phyloP scores from a whole-genome alignment of 2,797 vertebrate genomes.

The Gouania willdenowi region DNA sequence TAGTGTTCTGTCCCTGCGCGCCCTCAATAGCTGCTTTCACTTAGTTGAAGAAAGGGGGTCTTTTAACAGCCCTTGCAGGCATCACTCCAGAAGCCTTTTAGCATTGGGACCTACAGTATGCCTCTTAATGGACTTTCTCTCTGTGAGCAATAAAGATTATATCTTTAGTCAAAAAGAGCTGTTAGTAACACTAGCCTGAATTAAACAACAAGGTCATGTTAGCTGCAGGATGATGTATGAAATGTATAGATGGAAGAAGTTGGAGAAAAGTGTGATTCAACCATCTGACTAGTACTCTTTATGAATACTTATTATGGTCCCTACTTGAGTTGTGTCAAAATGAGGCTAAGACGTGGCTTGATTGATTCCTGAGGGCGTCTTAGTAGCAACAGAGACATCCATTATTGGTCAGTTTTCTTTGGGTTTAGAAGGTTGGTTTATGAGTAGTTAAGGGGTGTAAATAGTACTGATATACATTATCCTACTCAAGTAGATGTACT shows the following conservation, averaged over 20 bases:
- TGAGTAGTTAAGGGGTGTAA: too few species aligned
- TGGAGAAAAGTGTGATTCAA: conserved; percentile 50
- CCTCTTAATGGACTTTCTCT: conserved; percentile 63
- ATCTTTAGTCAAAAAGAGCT: conserved; percentile 60
- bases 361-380: conserved; percentile 22
- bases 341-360: conserved; percentile 50
- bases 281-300: conserved; percentile 71
- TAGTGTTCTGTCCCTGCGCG: conserved; percentile 38
- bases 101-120: conserved; percentile 39
- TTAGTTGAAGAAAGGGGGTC: conserved; percentile 45
- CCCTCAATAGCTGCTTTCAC: conserved; percentile 61
- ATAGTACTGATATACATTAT: too few species aligned
- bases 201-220: conserved; percentile 35
- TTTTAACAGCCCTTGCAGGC: conserved; percentile 49
- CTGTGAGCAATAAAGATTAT: conserved; percentile 67
- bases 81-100: conserved; percentile 56
- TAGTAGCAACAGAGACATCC: not conserved
- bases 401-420: too few species aligned
- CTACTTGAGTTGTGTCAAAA: conserved; percentile 42
- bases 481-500: too few species aligned
- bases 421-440: too few species aligned
- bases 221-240: conserved; percentile 30
- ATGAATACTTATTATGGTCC: conserved; percentile 50
- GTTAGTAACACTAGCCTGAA: conserved; percentile 59
- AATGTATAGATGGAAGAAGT: conserved; percentile 51